Conservation (phyloP, 2,888 invertebrate species). For the Metallyticus violacea region DNA sequence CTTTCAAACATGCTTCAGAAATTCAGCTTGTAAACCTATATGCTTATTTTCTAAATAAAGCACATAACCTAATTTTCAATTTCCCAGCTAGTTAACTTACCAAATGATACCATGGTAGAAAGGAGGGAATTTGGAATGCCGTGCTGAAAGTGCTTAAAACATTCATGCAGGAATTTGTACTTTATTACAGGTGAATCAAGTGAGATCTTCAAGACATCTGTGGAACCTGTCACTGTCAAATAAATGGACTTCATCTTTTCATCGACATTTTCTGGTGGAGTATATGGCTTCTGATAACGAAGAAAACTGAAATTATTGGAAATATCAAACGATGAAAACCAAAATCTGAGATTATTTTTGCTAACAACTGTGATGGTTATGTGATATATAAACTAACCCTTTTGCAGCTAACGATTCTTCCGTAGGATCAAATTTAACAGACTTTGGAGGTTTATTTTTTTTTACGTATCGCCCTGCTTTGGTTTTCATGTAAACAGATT, state of each 20-base stretch:
- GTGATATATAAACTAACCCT: conserved; percentile 54
- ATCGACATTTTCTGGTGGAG: conserved; percentile 64
- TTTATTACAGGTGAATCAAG: conserved; percentile 50
- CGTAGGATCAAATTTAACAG: conserved; percentile 48
- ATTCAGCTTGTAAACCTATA: too few species aligned
- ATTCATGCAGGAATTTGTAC: conserved; percentile 67
- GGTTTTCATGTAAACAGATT: neutral
- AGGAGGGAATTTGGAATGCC: conserved; percentile 79
- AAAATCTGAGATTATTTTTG: too few species aligned
- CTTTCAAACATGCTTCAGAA: too few species aligned
- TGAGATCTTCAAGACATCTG: conserved; percentile 45
- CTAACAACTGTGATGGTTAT: neutral
- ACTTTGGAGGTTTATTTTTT: neutral
- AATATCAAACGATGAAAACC: neutral
- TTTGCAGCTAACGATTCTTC: conserved; percentile 64
- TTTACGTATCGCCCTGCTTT: neutral
- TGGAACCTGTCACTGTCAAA: conserved; percentile 43
- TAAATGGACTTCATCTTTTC: conserved; percentile 62
- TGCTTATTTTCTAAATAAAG: too few species aligned
- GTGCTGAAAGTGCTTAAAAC: conserved; percentile 70
- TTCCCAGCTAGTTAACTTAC: conserved; percentile 47
- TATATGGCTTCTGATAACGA: conserved; percentile 70
- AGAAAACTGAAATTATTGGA: conserved; percentile 61
- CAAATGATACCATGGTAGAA: conserved; percentile 68
- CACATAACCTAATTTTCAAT: neutral